These are phyloP conservation scores for Drosophila rubida DNA, from an alignment of 2,888 invertebrate species.

Conservation along the genomic window DNA sequence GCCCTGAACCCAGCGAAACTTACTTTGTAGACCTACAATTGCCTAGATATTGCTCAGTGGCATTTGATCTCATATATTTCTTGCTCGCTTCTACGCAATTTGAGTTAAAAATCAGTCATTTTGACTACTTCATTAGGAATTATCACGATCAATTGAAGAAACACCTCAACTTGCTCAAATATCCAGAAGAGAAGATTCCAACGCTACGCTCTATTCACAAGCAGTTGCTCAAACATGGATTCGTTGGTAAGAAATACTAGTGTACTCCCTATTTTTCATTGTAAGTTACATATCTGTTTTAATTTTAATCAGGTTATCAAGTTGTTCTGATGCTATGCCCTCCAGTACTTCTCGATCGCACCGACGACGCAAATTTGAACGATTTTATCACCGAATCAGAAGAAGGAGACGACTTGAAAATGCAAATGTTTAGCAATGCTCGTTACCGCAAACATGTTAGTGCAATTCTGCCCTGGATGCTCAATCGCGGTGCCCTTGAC, in stretches of 20 bases:
- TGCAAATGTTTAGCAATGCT: constrained; percentile 55
- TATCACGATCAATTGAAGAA: constrained; percentile 72
- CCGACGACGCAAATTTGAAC: background rate
- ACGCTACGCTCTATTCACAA: constrained; percentile 67
- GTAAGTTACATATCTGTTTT: background rate
- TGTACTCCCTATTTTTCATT: background rate
- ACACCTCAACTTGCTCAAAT: constrained; percentile 65
- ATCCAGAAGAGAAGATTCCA: constrained; percentile 61
- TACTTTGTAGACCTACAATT: constrained; percentile 62
- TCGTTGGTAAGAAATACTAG: constrained; percentile 55
- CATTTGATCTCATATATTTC: background rate
- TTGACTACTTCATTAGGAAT: constrained; percentile 75
- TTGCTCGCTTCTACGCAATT: constrained; percentile 60
- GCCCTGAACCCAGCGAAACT: constrained; percentile 44
- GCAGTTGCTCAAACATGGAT: constrained; percentile 64
- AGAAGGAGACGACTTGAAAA: constrained; percentile 44
- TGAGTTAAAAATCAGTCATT: constrained; percentile 70
- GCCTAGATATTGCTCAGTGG: background rate
- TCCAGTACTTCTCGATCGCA: background rate
- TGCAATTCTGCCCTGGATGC: constrained; percentile 70
- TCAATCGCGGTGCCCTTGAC: constrained; percentile 61
- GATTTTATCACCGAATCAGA: constrained; percentile 15
- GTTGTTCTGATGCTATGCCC: background rate
- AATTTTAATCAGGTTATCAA: background rate
- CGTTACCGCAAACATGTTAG: constrained; percentile 71